Base-by-base conservation (phyloP, 1,140 invertebrate species). In the Atta texana region DNA sequence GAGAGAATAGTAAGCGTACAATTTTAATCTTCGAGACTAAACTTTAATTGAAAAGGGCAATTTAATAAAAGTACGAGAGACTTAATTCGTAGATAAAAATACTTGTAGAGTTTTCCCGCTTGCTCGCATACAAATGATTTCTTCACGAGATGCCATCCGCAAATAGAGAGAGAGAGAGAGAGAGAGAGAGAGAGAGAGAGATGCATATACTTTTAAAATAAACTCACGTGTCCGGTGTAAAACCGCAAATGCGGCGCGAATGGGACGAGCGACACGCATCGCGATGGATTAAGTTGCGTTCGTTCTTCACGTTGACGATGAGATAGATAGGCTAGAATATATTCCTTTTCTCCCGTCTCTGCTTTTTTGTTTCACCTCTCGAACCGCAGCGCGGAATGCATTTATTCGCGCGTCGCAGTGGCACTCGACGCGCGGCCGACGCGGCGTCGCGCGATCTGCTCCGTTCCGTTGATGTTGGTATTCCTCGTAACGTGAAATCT, bases 241-340 rank as follows among this genome's bases (percentile, higher is more conserved):
- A 90, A 89, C 88, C 88, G 88, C 84, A 89, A 68, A 21, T 39
- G 51, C 24, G 57, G 59, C 16, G 24, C 72, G 31, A 5, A 66
- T 84, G 74, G 7, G 66, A 18, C 77, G 24, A 69, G 88, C 87
- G 88, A 89, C 88, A 82, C 59, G 87, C 84, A 87, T 82, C 86
- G 85, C 86, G 86, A 59, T 90, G 86, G 78, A 90, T 88, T 78
- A 90, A 90, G 86, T 82, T 82, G 85, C 80, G 89, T 86, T 75
- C 77, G 74, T 87, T 88, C 87, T 88, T 91, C 87, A 71, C 76
- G 76, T 69, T 28, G 55, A 24, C 66, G 24, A 76, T 39, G n/a
- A 34, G 28, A 80, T 21, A 34, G 31, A 77, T 21, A 63, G 61
- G 24, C 16, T 59, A 59, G 34, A 49, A 39, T 49, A 34, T 51